Base-by-base conservation (phyloP, 2,888 invertebrate species). In the Rotaria sp. region DNA sequence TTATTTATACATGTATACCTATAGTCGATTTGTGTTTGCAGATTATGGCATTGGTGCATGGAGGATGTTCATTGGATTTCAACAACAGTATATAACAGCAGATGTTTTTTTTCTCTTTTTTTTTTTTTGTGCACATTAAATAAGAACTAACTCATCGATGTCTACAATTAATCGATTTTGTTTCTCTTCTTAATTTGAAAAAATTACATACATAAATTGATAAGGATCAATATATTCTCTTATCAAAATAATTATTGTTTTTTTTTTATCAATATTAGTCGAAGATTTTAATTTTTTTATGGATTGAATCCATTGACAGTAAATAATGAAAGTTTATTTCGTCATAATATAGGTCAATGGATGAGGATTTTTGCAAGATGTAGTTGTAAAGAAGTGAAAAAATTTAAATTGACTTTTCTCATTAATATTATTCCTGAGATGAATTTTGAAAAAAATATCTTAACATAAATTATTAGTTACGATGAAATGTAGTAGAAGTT, bases 1-100 rank as follows among this genome's bases (percentile, higher is more conserved):
- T 67, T 67, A 67, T 67, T 13, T 67, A 35, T 13, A 67, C 7
- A 67, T 67, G 18, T 67, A 67, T 35, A 35, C 26, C 59, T 18
- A 35, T 67, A 67, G 35, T 67, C 35, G 35, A 67, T 35, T 67
- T 67, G 3, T 67, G 2, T 35, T 30, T 67, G 67, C 35, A 26
- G 7, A n/a, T 57, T n/a, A n/a, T 11, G 26, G 57, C 11, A 57
- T 57, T 26, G 26, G 67, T 67, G 35, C 30, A 4, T 50, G 50
- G 18, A n/a, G 50, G 18, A 3, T 59, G 30, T 67, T 67, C 15
- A 5, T 67, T 67, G 35, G 67, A 67, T 67, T 67, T 13, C 30
- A 67, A 67, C 30, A 67, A 67, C 67, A 67, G 67, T 67, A 67
- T 67, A 67, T 35, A 67, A 30, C 67, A 55, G 67, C 30, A 67